phyloP scores from a whole-genome alignment of 2,888 invertebrate genomes.

The Ariolimax columbianus region DNA sequence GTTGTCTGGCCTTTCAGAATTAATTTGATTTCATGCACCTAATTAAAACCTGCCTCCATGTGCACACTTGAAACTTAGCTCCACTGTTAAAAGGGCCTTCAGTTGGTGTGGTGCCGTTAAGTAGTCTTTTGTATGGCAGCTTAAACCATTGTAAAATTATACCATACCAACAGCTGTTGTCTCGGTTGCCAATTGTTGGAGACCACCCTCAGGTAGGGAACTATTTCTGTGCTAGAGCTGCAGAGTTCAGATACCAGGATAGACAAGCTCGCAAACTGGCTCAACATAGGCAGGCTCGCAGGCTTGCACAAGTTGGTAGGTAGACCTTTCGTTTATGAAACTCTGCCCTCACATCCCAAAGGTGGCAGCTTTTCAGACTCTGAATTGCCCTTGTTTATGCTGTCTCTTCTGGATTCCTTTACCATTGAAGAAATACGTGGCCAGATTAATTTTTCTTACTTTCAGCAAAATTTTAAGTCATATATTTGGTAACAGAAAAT shows the following conservation, averaged over 20 bases:
- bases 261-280: slow-evolving; percentile 38
- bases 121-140: too few relatives aligned
- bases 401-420: neutral
- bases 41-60: neutral
- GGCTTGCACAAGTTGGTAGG: neutral
- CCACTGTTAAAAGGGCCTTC: neutral
- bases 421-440: neutral
- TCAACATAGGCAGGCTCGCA: neutral
- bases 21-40: too few relatives aligned
- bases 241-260: slow-evolving; percentile 50
- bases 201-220: slow-evolving; percentile 27
- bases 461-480: too few relatives aligned
- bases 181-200: slow-evolving; percentile 36
- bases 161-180: slow-evolving; percentile 36
- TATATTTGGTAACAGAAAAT: too few relatives aligned
- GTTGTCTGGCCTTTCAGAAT: too few relatives aligned
- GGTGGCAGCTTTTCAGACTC: too few relatives aligned
- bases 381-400: too few relatives aligned
- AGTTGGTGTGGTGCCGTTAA: neutral
- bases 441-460: too few relatives aligned
- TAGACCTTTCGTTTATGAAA: neutral
- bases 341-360: neutral
- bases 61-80: neutral
- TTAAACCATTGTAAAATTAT: neutral
- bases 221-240: slow-evolving; percentile 44